phyloP scores from a whole-genome alignment of 2,888 invertebrate genomes.

The Gandaritis pyraliata region DNA sequence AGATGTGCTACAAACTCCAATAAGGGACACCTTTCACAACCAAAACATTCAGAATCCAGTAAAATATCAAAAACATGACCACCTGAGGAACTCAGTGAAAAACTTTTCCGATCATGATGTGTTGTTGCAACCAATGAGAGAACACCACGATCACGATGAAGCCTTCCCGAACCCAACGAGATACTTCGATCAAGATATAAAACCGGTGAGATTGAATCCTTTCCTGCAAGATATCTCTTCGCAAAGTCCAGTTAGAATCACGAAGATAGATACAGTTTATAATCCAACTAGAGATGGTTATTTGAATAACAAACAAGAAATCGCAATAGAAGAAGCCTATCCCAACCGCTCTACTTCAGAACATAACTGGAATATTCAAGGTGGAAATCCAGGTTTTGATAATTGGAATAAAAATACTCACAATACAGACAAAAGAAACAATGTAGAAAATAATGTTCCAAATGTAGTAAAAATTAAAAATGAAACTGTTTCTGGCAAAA shows the following conservation, averaged over 20 bases:
- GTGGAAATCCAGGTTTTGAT: slow-evolving; percentile 8
- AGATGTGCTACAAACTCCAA: not conserved
- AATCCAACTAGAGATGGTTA: slow-evolving; percentile 1
- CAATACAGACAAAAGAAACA: slow-evolving; percentile 17
- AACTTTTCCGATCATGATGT: slow-evolving; percentile 6
- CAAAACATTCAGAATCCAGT: not conserved
- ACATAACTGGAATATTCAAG: slow-evolving; percentile 32
- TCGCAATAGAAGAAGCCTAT: slow-evolving; percentile 42
- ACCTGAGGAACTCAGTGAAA: not conserved
- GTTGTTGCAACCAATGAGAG: not conserved
- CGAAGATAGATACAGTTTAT: not conserved
- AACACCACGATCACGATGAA: not conserved
- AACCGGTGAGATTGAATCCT: slow-evolving; percentile 8
- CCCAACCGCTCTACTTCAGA: slow-evolving; percentile 56
- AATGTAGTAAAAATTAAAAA: slow-evolving; percentile 17
- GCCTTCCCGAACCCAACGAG: slow-evolving; percentile 2
- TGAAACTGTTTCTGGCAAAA: slow-evolving; percentile 40
- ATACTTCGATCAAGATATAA: not conserved
- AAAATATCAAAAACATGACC: not conserved
- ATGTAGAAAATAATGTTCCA: slow-evolving; percentile 14
- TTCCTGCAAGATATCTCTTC: slow-evolving; percentile 1
- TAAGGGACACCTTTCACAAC: not conserved
- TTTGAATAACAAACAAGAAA: not conserved
- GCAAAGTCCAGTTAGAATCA: slow-evolving; percentile 9
- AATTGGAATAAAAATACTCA: slow-evolving; percentile 3